Conservation (phyloP, 2,888 invertebrate species). For the Geotrupes spiniger region DNA sequence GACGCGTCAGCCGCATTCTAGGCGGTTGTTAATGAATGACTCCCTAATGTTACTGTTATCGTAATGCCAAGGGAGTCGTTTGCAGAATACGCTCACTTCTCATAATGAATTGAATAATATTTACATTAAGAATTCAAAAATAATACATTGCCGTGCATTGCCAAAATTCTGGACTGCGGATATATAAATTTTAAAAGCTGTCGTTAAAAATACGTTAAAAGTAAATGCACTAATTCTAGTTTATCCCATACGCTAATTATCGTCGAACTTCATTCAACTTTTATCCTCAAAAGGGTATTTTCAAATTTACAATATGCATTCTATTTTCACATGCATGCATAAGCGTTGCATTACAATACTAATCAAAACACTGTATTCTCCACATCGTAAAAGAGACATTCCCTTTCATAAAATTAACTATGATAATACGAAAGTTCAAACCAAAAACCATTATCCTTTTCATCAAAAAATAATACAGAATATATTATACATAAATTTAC, state of each 20-base stretch:
- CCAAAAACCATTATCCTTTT: too few species aligned
- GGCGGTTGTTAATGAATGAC: constrained; percentile 38
- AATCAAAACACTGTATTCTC: too few species aligned
- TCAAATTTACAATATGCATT: constrained; percentile 3
- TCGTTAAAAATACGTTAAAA: constrained; percentile 3
- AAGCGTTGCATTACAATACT: too few species aligned
- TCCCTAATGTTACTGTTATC: constrained; percentile 41
- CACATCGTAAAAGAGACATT: too few species aligned
- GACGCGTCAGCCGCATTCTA: constrained; percentile 34
- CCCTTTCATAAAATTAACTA: too few species aligned
- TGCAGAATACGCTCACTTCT: constrained; percentile 38
- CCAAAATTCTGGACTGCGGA: constrained; percentile 27
- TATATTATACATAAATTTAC: too few species aligned
- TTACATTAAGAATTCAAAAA: constrained; percentile 42
- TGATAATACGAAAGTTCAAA: too few species aligned
- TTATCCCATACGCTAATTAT: neutral
- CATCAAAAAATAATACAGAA: too few species aligned
- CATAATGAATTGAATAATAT: constrained; percentile 44
- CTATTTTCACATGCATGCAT: constrained; percentile 5
- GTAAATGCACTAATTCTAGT: too few species aligned
- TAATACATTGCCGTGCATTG: constrained; percentile 34
- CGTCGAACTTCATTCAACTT: constrained; percentile 4
- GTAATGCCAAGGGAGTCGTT: constrained; percentile 41
- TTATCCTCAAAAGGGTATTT: constrained; percentile 1
- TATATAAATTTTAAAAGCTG: constrained; percentile 32